Evolutionary conservation across 2,888 invertebrate genomes (phyloP), one percentile per base, ranked within the genome.

Genomic region (Drosophila maculinotata): DNA sequence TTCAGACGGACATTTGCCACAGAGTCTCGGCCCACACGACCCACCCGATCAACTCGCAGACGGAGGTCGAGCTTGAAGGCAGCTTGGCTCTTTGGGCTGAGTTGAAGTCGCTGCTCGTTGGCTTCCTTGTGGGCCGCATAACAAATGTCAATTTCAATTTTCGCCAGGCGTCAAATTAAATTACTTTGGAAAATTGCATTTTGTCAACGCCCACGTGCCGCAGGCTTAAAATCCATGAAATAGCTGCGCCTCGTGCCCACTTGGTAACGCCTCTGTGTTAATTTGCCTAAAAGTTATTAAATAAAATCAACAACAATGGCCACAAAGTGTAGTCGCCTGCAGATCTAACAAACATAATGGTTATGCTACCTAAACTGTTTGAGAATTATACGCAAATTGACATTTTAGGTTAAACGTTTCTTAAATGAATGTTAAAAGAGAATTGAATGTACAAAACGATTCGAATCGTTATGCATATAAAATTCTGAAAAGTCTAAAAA

Each of bases 91-190:
- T n/a, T 51, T 14, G 38, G 31, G 33, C 52, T 47, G 15, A n/a
- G 23, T 45, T 56, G 25, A 1, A 20, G 20, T 47, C 28, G 15
- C 26, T 35, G 54, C 23, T 8, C 45, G 54, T 74, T 53, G 74
- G 69, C 79, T 80, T 80, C 83, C 79, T 86, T 69, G 80, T 86
- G 80, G 86, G 79, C 69, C 31, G 83, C 56, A 59, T 58, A 64
- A 47, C 65, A 80, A 82, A 82, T 87, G 81, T 84, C 81, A 82
- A 58, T 75, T 87, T 82, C 81, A 87, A 87, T 82, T 80, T 82
- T 83, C 65, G 66, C 71, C 69, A 48, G 75, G 84, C 84, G 87
- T 84, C 72, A 52, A 48, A 66, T 42, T 66, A 83, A 81, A 81
- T 81, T 82, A 77, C 67, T 80, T 77, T 66, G 56, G 67, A 80